Conservation (phyloP, 64 coral and sea anemone genomes). For the Montipora sp. region DNA sequence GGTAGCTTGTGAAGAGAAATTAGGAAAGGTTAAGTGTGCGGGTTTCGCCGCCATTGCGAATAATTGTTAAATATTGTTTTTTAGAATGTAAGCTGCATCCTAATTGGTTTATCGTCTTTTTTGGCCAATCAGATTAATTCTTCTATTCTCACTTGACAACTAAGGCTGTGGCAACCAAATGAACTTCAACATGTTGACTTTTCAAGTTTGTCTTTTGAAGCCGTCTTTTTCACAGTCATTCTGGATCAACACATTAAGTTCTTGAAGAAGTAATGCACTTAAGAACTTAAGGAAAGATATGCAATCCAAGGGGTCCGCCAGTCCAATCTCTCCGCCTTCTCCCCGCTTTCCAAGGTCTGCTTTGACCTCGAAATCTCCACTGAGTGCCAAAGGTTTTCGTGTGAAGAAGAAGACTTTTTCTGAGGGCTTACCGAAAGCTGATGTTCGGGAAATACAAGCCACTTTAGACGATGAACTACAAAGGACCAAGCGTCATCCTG, state of each 20-base stretch:
- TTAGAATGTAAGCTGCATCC: neutral
- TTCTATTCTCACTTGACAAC: conserved; percentile 47
- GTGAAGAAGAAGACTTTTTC: conserved; percentile 13
- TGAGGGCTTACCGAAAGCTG: neutral
- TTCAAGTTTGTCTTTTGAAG: neutral
- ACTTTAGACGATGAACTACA: conserved; percentile 60
- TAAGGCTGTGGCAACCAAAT: conserved; percentile 27
- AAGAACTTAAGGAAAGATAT: neutral
- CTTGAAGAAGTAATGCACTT: neutral
- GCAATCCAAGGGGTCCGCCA: conserved; percentile 10
- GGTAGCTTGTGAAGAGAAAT: conserved; percentile 42
- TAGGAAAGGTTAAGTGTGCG: neutral
- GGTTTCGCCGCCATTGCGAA: neutral
- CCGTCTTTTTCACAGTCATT: neutral
- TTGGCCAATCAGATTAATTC: neutral
- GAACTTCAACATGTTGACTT: neutral
- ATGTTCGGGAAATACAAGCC: conserved; percentile 60
- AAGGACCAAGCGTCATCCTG: conserved; percentile 38
- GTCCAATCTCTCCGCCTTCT: conserved; percentile 13
- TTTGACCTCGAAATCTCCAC: conserved; percentile 10
- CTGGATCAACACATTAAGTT: neutral
- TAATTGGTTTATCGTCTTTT: neutral
- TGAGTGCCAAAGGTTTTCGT: conserved; percentile 16
- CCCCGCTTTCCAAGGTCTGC: neutral
- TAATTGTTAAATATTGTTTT: neutral